Evolutionary conservation across 2,797 vertebrate species (phyloP).

Genomic region (Acanthornis magna): DNA sequence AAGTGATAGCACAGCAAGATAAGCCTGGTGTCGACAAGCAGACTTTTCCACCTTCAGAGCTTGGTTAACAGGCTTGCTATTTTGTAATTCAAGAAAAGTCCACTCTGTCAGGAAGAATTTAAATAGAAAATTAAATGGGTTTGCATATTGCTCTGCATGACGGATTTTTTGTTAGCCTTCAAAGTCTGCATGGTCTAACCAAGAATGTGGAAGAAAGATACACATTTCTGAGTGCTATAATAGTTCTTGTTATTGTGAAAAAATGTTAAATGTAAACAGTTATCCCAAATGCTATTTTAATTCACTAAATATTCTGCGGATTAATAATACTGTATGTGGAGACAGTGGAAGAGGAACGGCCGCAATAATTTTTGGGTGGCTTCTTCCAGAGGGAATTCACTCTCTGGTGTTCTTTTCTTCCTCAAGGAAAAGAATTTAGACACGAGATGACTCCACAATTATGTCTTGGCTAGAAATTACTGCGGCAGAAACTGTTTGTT

Average conservation of each 20-base stretch:
- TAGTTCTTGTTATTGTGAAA: neutral
- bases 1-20: conserved; percentile 6
- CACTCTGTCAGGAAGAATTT: conserved; percentile 46
- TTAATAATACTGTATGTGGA: neutral
- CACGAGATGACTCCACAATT: neutral
- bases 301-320: neutral
- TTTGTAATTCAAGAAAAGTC: conserved; percentile 55
- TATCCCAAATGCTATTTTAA: neutral
- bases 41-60: neutral
- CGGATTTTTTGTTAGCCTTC: conserved; percentile 41
- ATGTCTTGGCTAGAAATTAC: neutral
- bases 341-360: neutral
- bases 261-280: neutral
- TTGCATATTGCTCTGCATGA: conserved; percentile 40
- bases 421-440: neutral
- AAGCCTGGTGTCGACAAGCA: neutral
- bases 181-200: conserved; percentile 18
- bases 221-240: conserved; percentile 5
- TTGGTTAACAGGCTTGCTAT: conserved; percentile 22
- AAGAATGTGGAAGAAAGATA: conserved; percentile 12
- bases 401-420: neutral
- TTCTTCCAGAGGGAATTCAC: neutral
- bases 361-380: neutral
- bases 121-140: conserved; percentile 61
- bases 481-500: neutral